Evolutionary conservation across 2,888 invertebrate species (phyloP), one percentile per base, ranked within the genome.

Genomic region (Diarsia rubi): DNA sequence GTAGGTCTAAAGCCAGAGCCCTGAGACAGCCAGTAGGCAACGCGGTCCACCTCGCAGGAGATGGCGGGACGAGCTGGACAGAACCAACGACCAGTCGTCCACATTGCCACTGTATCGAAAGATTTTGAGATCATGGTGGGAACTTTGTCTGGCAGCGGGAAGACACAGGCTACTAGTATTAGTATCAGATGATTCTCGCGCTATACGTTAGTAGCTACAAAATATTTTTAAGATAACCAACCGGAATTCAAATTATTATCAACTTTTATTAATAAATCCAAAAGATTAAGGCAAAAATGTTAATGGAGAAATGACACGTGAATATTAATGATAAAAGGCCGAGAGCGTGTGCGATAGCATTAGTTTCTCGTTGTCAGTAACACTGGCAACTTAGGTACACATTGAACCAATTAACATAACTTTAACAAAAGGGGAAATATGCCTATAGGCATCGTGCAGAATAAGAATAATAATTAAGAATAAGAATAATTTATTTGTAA

Each of bases 211-310:
- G 21, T 12, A 31, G 31, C 3, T 37, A 49, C 47, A 64, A 70
- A 71, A 71, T 31, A 14, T 63, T 63, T 64, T 49, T 21, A 45
- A 31, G 60, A 73, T 73, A 77, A 54, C 4, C 8, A n/a, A 62
- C 45, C 42, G n/a, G 49, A 81, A 81, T 63, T 71, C 14, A 60
- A 62, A n/a, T 24, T 21, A 14, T 78, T 78, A 81, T 81, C 82
- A 21, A 27, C 11, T 59, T 72, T 78, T n/a, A 21, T 69, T 63
- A 68, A 63, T 52, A 73, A 74, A 79, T 73, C 57, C 60, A 12
- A 70, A 44, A 19, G 78, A 81, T 81, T 71, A 69, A 60, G 12
- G 60, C 16, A 67, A 49, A 67, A 49, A 59, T 3, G 37, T 67
- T 60, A 42, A 62, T 67, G 44, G 19, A 24, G 37, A 69, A 67